Evolutionary conservation across 2,797 vertebrate genomes (phyloP).

Genomic region (Iguana delicatissima): DNA sequence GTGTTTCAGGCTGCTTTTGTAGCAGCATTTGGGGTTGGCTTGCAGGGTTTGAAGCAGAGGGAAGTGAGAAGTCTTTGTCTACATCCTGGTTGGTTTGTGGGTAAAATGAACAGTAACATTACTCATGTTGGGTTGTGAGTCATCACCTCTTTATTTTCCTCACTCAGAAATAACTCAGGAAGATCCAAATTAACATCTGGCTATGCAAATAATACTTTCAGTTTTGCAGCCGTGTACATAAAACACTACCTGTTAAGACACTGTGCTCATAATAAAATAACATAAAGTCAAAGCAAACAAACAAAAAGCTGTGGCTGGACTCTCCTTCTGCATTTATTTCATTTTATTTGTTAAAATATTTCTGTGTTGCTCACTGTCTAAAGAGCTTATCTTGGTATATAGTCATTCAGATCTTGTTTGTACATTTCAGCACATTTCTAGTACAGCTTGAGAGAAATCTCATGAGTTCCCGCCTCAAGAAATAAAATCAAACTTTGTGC

Average conservation of each 20-base stretch:
- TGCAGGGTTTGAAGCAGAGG: neutral
- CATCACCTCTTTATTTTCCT: constrained; percentile 4
- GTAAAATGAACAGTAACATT: constrained; percentile 21
- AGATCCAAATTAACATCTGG: neutral
- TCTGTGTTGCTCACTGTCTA: no score
- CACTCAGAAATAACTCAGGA: constrained; percentile 1
- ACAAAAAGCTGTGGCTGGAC: no score
- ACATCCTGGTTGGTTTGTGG: constrained; percentile 23
- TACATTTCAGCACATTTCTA: neutral
- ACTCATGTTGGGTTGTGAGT: neutral
- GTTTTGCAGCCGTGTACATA: neutral
- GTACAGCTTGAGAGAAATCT: neutral
- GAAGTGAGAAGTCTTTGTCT: constrained; percentile 7
- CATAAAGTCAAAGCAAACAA: no score
- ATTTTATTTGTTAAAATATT: no score
- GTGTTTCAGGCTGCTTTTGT: neutral
- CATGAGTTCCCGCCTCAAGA: neutral
- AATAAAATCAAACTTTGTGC: neutral
- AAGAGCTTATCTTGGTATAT: no score
- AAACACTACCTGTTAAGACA: neutral
- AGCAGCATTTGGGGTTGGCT: neutral
- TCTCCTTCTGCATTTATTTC: no score
- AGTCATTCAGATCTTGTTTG: neutral
- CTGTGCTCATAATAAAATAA: neutral
- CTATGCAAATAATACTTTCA: neutral